Base-by-base conservation (phyloP, 2,113 vertebrate genomes). In the Laticauda colubrina region DNA sequence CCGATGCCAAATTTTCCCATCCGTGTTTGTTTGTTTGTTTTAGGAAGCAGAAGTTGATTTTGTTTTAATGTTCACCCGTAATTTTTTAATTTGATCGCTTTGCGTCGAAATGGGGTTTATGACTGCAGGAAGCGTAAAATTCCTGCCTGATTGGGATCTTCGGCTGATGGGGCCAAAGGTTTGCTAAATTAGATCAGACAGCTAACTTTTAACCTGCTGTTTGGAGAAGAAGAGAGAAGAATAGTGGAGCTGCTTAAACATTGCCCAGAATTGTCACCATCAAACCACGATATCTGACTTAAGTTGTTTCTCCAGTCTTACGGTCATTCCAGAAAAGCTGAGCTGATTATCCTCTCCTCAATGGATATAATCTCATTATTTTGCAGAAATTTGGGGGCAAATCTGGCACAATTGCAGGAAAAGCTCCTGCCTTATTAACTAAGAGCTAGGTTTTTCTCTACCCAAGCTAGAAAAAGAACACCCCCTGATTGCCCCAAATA, bases 231-330 rank as follows among this genome's bases (percentile, higher is more conserved):
- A 5, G 24, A 0, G 91, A 81, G 45, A 2, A 43, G 43, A 2
- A 43, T n/a, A 89, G 75, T n/a, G 94, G 90, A 85, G 91, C 94
- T 95, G 87, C 89, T 53, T 91, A 91, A 0, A 90, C 59, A 93
- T n/a, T n/a, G 0, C 45, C 92, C 57, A 24, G 51, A 53, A 34
- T 87, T 91, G 92, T 93, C 93, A 91, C 95, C 92, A 93, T 39
- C 75, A 48, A 86, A 34, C 64, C 0, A 0, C 0, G 43, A 7
- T 54, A 21, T 91, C 91, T 81, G 39, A 88, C 61, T 54, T 88
- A 26, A 0, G 24, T 89, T 45, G 4, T 6, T 18, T 4, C 21
- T 93, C 96, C 92, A 87, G 94, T 95, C 91, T 93, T 57, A 9
- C 91, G 56, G 87, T 14, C 92, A 89, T 34, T 26, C 45, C 0